Evolutionary conservation across 2,888 invertebrate genomes (phyloP), one percentile per base, ranked within the genome.

Genomic region (Notocelia uddmanniana): DNA sequence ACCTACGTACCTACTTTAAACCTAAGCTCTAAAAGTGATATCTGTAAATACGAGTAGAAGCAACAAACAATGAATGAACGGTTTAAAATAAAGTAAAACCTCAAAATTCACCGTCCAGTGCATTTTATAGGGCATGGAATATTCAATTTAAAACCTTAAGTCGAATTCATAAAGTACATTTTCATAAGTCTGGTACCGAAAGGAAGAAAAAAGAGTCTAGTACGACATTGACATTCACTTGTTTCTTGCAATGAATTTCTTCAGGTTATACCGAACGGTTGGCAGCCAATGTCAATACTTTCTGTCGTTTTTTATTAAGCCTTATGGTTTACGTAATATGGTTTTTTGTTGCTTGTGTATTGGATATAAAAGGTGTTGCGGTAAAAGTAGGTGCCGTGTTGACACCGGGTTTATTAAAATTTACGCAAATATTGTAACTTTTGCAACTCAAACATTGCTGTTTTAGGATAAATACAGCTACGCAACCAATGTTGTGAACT

Each of bases 191-290:
- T 41, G 19, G 6, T 18, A 6, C 5, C 3, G 2, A 54, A 37
- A 64, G 64, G 37, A 64, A n/a, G n/a, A n/a, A n/a, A n/a, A n/a
- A 67, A 67, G 26, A 57, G 45, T 57, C 37, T 66, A 2, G 37
- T 74, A 23, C 78, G 89, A 88, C 90, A 90, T 91, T 92, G 92
- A 89, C 90, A 90, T 91, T 91, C 88, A 81, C 80, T 79, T 37
- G 31, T 62, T 76, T 74, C 76, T 74, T 62, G 62, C 63, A 68
- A 68, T 26, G n/a, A 54, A 59, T 59, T 66, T 66, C 58, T 66
- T 18, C 23, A 58, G 48, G 31, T 34, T 34, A 50, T 26, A 31
- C 34, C 13, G 31, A 26, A 3, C 34, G n/a, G 21, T 21, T 37
- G 52, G 54, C 18, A 37, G n/a, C 37, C 64, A 64, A 64, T 64